Evolutionary conservation across 2,797 vertebrate genomes (phyloP).

Genomic region (Pantherophis alleghaniensis): DNA sequence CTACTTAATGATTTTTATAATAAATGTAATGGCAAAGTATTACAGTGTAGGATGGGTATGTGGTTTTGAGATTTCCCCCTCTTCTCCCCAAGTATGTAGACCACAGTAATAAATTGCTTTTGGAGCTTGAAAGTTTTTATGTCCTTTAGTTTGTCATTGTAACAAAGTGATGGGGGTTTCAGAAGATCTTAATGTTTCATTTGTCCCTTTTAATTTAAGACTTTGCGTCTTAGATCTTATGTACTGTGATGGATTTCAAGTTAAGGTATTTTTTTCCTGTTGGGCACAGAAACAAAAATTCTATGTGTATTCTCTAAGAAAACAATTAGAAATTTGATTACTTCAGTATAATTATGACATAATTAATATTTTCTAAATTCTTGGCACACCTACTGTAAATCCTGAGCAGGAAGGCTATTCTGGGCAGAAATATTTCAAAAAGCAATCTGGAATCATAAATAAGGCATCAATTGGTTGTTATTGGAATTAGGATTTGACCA

Average conservation of each 20-base stretch:
- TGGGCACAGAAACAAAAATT: background rate
- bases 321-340: background rate
- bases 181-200: constrained; percentile 44
- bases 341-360: background rate
- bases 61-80: constrained; percentile 24
- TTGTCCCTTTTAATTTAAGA: constrained; percentile 8
- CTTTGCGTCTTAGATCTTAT: background rate
- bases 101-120: constrained; percentile 50
- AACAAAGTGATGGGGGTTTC: constrained; percentile 39
- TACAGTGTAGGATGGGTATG: constrained; percentile 21
- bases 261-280: background rate
- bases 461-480: background rate
- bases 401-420: background rate
- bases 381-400: background rate
- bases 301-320: background rate
- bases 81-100: constrained; percentile 31
- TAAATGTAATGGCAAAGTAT: constrained; percentile 46
- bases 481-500: background rate
- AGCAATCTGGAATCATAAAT: background rate
- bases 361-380: background rate
- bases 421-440: background rate
- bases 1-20: constrained; percentile 26
- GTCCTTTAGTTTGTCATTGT: constrained; percentile 52
- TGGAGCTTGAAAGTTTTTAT: constrained; percentile 39
- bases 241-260: background rate